Evolutionary conservation across 2,797 vertebrate genomes (phyloP).

Genomic region (Trachops cirrhosus): DNA sequence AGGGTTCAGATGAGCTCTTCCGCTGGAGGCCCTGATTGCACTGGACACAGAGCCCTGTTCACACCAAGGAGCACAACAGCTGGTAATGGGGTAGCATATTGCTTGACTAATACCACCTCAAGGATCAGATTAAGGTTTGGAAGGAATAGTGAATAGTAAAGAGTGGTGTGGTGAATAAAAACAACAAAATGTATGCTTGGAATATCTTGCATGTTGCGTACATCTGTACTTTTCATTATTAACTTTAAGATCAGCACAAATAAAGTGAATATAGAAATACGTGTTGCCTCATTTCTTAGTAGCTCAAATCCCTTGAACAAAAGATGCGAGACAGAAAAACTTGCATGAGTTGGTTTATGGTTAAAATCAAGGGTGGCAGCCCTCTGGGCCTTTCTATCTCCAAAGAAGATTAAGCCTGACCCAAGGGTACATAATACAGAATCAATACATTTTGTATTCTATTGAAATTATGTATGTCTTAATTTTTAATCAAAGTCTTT

Average conservation of each 20-base stretch:
- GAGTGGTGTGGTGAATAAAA: background rate
- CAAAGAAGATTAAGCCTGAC: background rate
- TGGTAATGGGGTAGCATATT: background rate
- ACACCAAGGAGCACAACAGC: background rate
- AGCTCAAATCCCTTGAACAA: background rate
- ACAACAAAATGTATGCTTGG: background rate
- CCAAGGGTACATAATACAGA: background rate
- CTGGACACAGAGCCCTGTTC: background rate
- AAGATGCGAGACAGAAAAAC: background rate
- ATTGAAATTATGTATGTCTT: background rate
- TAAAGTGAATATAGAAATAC: background rate
- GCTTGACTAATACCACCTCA: background rate
- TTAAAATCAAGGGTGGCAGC: background rate
- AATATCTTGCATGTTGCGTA: background rate
- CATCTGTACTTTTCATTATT: background rate
- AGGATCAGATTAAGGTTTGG: background rate
- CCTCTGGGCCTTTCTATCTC: background rate
- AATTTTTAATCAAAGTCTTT: background rate
- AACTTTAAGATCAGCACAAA: background rate
- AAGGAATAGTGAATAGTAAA: background rate
- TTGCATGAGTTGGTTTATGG: background rate
- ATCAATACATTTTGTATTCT: background rate
- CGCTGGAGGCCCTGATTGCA: background rate
- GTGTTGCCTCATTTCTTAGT: background rate
- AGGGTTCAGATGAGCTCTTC: background rate